Percentiles rank a stretch among this genome's conserved stretches.
phyloP scores from a whole-genome alignment of 1,140 invertebrate genomes.

The Bombus picipes region DNA sequence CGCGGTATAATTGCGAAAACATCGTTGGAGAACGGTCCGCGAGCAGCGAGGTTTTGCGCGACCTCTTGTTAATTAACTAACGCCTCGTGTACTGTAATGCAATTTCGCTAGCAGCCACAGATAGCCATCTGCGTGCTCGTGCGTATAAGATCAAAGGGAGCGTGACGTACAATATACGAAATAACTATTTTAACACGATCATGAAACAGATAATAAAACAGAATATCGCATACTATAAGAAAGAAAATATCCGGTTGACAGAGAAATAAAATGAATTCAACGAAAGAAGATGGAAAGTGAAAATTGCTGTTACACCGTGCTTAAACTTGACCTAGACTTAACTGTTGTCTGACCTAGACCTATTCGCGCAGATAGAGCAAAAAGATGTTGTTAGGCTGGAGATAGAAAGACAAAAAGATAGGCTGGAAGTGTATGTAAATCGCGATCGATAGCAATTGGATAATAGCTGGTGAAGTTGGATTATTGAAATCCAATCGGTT shows the following conservation, averaged over 20 bases:
- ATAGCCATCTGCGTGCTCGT: background rate
- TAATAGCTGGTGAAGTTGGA: background rate
- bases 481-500: slow-evolving; percentile 15
- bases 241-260: background rate
- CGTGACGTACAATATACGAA: background rate
- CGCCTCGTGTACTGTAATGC: slow-evolving; percentile 26
- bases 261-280: background rate
- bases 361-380: background rate
- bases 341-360: background rate
- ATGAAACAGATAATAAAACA: background rate
- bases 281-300: background rate
- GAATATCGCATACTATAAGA: background rate
- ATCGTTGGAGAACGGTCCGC: background rate
- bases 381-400: background rate
- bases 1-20: slow-evolving; percentile 24
- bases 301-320: background rate
- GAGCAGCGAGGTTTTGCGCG: background rate
- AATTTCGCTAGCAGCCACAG: slow-evolving; percentile 11
- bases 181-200: background rate
- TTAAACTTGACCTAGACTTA: background rate
- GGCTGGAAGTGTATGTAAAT: background rate
- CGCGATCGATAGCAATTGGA: background rate
- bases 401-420: background rate
- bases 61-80: slow-evolving; percentile 35
- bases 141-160: background rate